phyloP scores from a whole-genome alignment of 2,797 vertebrate genomes.

The Sebastes kiyomatsui region DNA sequence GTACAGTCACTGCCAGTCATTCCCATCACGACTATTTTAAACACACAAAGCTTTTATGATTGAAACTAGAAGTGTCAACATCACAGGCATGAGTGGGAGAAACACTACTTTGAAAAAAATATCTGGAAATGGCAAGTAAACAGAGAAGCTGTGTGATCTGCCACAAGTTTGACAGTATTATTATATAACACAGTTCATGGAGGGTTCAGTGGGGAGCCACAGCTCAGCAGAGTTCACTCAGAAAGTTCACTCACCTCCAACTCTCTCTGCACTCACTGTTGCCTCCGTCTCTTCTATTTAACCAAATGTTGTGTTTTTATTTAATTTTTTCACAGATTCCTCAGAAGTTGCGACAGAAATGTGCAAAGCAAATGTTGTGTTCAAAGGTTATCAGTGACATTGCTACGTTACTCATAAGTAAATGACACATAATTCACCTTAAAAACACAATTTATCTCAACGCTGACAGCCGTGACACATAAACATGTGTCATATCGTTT shows the following conservation, averaged over 20 bases:
- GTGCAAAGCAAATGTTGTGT: neutral
- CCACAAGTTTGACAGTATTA: neutral
- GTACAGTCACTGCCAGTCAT: neutral
- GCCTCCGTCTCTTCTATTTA: neutral
- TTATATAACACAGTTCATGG: conserved; percentile 3
- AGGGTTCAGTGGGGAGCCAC: neutral
- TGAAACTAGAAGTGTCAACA: neutral
- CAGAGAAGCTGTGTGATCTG: neutral
- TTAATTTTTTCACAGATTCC: neutral
- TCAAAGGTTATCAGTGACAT: neutral
- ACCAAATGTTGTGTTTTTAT: neutral
- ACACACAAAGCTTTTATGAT: neutral
- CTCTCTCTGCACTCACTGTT: neutral
- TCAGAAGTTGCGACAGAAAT: neutral
- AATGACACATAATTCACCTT: neutral
- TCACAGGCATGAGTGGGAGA: neutral
- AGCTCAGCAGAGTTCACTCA: neutral
- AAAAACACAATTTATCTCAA: neutral
- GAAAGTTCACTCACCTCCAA: neutral
- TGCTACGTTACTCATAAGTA: neutral
- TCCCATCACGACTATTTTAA: neutral
- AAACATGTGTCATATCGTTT: neutral
- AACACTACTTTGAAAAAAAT: neutral
- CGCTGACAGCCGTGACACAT: neutral
- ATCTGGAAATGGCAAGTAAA: neutral